A percentile compares a stretch with the other conserved stretches of the same genome.
Conservation (phyloP, 2,797 vertebrate species). For the Neosalanx taihuensis region DNA sequence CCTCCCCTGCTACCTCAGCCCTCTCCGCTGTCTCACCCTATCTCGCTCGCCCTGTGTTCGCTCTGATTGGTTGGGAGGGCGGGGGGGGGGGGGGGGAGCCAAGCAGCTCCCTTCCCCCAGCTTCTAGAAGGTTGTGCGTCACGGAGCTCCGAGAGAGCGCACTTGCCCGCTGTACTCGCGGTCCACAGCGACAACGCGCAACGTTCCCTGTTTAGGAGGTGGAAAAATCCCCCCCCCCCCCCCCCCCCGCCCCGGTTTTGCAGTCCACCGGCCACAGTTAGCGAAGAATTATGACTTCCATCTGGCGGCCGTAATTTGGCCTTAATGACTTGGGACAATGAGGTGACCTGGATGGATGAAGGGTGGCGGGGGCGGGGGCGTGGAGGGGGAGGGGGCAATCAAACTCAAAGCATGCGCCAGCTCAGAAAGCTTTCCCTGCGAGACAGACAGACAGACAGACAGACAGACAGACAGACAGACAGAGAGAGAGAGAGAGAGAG, state of each 20-base stretch:
- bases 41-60: constrained; percentile 28
- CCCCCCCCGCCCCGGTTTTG: constrained; percentile 16
- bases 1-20: constrained; percentile 23
- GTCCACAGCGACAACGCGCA: too few species aligned
- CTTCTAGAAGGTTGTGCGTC: constrained; percentile 64
- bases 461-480: constrained; percentile 6
- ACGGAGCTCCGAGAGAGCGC: constrained; percentile 31
- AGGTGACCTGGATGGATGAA: constrained; percentile 32
- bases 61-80: constrained; percentile 59
- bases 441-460: constrained; percentile 6
- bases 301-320: constrained; percentile 46
- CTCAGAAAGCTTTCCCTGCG: constrained; percentile 16
- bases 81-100: constrained; percentile 33
- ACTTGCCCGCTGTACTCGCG: too few species aligned
- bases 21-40: background rate
- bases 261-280: constrained; percentile 24
- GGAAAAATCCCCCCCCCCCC: constrained; percentile 39
- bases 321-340: constrained; percentile 45
- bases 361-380: background rate
- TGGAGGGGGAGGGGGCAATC: constrained; percentile 25
- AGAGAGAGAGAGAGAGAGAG: constrained; percentile 7
- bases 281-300: constrained; percentile 24
- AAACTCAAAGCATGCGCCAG: constrained; percentile 35
- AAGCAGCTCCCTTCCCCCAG: constrained; percentile 42
- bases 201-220: too few species aligned